Evolutionary conservation across 2,113 vertebrate species (phyloP).

Genomic region (Butorides virescens): DNA sequence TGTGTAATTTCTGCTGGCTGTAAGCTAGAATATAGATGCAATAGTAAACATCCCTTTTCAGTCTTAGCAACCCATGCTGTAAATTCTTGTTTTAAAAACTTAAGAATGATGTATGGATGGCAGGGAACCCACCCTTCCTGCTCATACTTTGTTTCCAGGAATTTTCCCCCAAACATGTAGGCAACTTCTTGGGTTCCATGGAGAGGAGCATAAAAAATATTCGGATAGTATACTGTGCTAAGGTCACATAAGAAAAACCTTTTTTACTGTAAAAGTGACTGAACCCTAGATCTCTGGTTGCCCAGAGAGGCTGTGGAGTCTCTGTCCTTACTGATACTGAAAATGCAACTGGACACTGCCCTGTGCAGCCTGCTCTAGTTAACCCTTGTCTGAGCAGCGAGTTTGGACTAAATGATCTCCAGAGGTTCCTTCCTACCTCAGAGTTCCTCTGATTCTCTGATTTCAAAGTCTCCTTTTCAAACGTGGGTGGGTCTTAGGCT

Average conservation of each 20-base stretch:
- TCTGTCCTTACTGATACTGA: not conserved
- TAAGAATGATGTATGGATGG: not conserved
- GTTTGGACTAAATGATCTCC: not conserved
- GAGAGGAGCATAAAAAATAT: not conserved
- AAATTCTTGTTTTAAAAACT: not conserved
- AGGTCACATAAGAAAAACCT: not conserved
- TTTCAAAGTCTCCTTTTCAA: not conserved
- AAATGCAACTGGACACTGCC: not conserved
- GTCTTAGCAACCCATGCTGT: not conserved
- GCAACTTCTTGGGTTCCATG: not conserved
- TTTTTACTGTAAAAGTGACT: not conserved
- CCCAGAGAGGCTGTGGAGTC: not conserved
- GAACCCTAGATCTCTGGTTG: not conserved
- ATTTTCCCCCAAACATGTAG: not conserved
- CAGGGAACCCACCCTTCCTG: not conserved
- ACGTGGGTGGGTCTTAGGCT: not conserved
- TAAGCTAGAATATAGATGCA: not conserved
- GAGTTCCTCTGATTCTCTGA: not conserved
- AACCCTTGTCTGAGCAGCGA: not conserved
- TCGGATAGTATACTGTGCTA: not conserved
- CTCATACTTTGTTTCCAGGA: not conserved
- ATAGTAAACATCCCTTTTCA: not conserved
- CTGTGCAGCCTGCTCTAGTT: not conserved
- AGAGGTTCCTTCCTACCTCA: not conserved
- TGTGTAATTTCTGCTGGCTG: not conserved